Percentiles rank a stretch among this genome's conserved stretches.
Conservation (phyloP, 2,888 invertebrate species). For the Baronia brevicornis region DNA sequence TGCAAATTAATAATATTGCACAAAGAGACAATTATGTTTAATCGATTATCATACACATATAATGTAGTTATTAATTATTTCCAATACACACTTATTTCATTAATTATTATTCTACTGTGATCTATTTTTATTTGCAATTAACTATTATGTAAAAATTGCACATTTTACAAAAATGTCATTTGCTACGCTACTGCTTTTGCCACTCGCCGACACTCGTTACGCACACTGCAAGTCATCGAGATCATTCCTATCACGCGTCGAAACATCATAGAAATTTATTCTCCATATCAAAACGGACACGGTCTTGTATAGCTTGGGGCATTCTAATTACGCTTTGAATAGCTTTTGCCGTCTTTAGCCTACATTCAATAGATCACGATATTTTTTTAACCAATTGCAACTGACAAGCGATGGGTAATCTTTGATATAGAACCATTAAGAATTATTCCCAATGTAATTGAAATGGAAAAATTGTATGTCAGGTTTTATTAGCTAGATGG, state of each 20-base stretch:
- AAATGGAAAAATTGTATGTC: constrained; percentile 6
- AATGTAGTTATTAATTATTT: too few relatives aligned
- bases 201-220: not conserved
- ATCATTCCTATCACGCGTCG: constrained; percentile 5
- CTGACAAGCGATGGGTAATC: constrained; percentile 9
- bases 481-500: constrained; percentile 12
- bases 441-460: constrained; percentile 8
- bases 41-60: too few relatives aligned
- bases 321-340: constrained; percentile 11
- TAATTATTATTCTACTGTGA: too few relatives aligned
- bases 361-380: constrained; percentile 6
- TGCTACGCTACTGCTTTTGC: too few relatives aligned
- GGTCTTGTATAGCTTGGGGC: constrained; percentile 8
- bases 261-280: constrained; percentile 11
- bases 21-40: too few relatives aligned
- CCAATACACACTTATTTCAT: too few relatives aligned
- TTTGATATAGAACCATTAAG: constrained; percentile 6
- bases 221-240: constrained; percentile 4
- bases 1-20: too few relatives aligned
- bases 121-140: too few relatives aligned
- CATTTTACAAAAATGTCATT: too few relatives aligned
- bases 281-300: constrained; percentile 3
- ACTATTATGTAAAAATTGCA: too few relatives aligned
- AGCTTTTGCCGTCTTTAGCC: constrained; percentile 7
- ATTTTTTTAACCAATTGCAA: constrained; percentile 9